These are phyloP conservation scores for Ophion costatus DNA, from an alignment of 2,888 invertebrate species.

Conservation along the genomic window DNA sequence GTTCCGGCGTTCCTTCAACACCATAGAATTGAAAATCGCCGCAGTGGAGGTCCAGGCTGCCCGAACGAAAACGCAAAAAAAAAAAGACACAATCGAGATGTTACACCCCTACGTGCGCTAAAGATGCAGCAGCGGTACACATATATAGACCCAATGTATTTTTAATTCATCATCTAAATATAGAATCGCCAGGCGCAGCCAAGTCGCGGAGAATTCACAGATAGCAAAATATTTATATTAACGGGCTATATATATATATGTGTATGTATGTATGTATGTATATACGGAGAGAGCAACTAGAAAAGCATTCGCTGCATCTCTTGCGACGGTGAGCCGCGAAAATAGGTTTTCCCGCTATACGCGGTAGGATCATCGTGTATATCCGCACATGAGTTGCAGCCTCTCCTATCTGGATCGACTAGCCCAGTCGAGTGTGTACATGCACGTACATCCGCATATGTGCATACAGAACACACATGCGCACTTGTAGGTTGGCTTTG, in stretches of 20 bases:
- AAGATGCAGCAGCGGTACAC: conserved; percentile 8
- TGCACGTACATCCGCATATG: neutral
- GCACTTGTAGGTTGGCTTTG: neutral
- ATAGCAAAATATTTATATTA: conserved; percentile 73
- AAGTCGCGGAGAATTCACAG: conserved; percentile 56
- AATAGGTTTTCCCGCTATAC: conserved; percentile 46
- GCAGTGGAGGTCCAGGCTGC: neutral
- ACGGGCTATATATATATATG: conserved; percentile 39
- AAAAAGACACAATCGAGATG: neutral
- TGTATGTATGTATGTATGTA: neutral
- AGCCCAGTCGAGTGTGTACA: conserved; percentile 29
- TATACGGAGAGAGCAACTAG: neutral
- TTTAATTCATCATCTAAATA: conserved; percentile 53
- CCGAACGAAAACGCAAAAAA: no score
- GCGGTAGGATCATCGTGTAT: conserved; percentile 37
- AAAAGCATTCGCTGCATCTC: conserved; percentile 31
- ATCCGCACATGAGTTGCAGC: conserved; percentile 25
- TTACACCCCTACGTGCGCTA: neutral
- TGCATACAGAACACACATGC: neutral
- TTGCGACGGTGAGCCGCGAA: conserved; percentile 52
- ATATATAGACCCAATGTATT: conserved; percentile 48
- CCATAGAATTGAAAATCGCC: neutral
- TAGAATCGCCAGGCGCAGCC: conserved; percentile 13
- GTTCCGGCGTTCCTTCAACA: neutral
- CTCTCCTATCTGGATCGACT: conserved; percentile 42